Percentiles rank a stretch among this genome's conserved stretches.
Evolutionary conservation across 2,888 invertebrate genomes (phyloP).

Genomic region (Emmelina monodactyla): DNA sequence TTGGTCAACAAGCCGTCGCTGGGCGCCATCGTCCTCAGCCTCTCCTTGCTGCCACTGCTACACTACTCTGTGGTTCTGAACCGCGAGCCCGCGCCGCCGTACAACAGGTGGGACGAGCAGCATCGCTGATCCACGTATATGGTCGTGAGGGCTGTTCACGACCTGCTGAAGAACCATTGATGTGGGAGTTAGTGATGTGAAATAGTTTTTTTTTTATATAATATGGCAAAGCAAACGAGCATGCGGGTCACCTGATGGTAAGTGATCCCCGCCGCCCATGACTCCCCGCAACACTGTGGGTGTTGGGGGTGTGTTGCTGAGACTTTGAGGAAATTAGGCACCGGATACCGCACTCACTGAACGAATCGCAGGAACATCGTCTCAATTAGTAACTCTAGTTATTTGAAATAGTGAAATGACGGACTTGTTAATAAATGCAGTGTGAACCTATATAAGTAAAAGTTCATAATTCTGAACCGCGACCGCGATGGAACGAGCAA

Average conservation of each 20-base stretch:
- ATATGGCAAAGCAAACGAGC: too few relatives aligned
- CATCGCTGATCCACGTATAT: conserved; percentile 23
- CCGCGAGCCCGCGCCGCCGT: conserved; percentile 17
- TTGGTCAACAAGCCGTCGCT: conserved; percentile 43
- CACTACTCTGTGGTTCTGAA: conserved; percentile 44
- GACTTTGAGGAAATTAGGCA: too few relatives aligned
- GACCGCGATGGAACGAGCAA: conserved; percentile 28
- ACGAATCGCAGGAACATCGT: not conserved
- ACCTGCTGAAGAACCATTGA: not conserved
- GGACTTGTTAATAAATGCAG: too few relatives aligned
- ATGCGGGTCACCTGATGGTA: too few relatives aligned
- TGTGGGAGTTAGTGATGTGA: too few relatives aligned
- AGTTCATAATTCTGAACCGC: too few relatives aligned
- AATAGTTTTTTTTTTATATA: not conserved
- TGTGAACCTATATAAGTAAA: too few relatives aligned
- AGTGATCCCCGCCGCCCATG: too few relatives aligned
- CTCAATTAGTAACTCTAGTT: conserved; percentile 3
- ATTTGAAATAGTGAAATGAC: too few relatives aligned
- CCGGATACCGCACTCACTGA: too few relatives aligned
- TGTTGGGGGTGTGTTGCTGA: too few relatives aligned
- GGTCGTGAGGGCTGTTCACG: not conserved
- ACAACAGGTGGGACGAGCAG: conserved; percentile 25
- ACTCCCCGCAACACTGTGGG: too few relatives aligned
- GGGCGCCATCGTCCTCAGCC: conserved; percentile 35
- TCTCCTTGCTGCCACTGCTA: conserved; percentile 34